phyloP scores from a whole-genome alignment of 2,888 invertebrate species.

The Elegia similella region DNA sequence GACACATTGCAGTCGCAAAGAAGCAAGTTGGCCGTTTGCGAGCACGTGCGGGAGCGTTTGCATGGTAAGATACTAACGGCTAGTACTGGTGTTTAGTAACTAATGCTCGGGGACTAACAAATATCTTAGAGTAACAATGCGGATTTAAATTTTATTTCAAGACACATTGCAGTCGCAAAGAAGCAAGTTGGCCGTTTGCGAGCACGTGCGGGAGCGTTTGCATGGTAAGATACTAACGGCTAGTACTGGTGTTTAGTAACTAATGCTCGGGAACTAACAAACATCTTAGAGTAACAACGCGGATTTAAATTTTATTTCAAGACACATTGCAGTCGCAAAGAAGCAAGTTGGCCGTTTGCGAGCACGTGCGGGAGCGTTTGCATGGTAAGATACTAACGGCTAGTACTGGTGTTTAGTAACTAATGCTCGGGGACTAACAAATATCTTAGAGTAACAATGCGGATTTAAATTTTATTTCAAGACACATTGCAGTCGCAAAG shows the following conservation, averaged over 20 bases:
- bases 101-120: too few relatives aligned
- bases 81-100: not conserved
- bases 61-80: not conserved
- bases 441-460: too few relatives aligned
- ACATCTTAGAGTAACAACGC: too few relatives aligned
- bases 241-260: not conserved
- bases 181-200: slow-evolving; percentile 44
- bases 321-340: slow-evolving; percentile 48
- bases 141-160: slow-evolving; percentile 49
- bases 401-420: not conserved
- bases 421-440: too few relatives aligned
- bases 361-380: slow-evolving; percentile 39
- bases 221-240: not conserved
- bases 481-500: slow-evolving; percentile 48
- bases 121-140: slow-evolving; percentile 25
- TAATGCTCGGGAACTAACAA: too few relatives aligned
- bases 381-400: not conserved
- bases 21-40: slow-evolving; percentile 44
- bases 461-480: slow-evolving; percentile 49
- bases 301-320: slow-evolving; percentile 49
- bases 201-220: slow-evolving; percentile 39
- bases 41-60: slow-evolving; percentile 39
- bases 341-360: slow-evolving; percentile 44
- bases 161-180: slow-evolving; percentile 48
- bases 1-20: slow-evolving; percentile 48